These are phyloP conservation scores for Samia ricini DNA, from an alignment of 1,140 invertebrate genomes.

Conservation along the genomic window DNA sequence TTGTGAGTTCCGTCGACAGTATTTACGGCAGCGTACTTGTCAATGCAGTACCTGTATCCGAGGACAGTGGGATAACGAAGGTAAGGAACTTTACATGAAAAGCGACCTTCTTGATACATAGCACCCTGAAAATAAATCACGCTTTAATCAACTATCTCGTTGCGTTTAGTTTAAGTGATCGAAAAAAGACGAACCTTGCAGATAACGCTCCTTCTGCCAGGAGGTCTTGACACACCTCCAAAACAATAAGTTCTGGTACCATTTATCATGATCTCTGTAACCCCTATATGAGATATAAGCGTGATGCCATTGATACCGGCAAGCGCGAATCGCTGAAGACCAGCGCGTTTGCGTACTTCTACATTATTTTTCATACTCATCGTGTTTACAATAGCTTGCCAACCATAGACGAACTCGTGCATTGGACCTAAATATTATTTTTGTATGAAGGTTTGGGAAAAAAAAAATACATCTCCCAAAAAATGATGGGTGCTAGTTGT, in stretches of 20 bases:
- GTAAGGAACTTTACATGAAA: slow-evolving; percentile 59
- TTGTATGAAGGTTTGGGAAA: too few relatives aligned
- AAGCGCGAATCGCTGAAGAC: slow-evolving; percentile 60
- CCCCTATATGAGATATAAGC: slow-evolving; percentile 61
- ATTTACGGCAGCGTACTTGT: slow-evolving; percentile 59
- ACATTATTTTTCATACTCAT: slow-evolving; percentile 74
- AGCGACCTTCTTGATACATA: slow-evolving; percentile 68
- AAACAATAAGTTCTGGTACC: slow-evolving; percentile 67
- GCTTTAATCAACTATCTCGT: neutral
- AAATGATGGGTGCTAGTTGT: too few relatives aligned
- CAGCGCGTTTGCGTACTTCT: slow-evolving; percentile 65
- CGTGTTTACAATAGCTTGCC: slow-evolving; percentile 69
- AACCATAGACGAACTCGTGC: slow-evolving; percentile 70
- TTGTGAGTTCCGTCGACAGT: slow-evolving; percentile 58
- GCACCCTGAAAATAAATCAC: slow-evolving; percentile 43
- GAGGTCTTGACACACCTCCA: slow-evolving; percentile 59
- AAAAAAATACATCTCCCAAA: too few relatives aligned
- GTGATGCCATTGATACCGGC: slow-evolving; percentile 69
- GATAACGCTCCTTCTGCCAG: slow-evolving; percentile 59
- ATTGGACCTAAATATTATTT: slow-evolving; percentile 47
- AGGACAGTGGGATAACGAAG: slow-evolving; percentile 53
- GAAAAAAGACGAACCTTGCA: slow-evolving; percentile 49
- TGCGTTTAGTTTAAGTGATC: neutral
- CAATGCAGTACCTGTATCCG: slow-evolving; percentile 64
- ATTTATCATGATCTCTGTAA: slow-evolving; percentile 71